Evolutionary conservation across 1,140 invertebrate genomes (phyloP), one percentile per base, ranked within the genome.

Genomic region (Drosophila bifasciata): DNA sequence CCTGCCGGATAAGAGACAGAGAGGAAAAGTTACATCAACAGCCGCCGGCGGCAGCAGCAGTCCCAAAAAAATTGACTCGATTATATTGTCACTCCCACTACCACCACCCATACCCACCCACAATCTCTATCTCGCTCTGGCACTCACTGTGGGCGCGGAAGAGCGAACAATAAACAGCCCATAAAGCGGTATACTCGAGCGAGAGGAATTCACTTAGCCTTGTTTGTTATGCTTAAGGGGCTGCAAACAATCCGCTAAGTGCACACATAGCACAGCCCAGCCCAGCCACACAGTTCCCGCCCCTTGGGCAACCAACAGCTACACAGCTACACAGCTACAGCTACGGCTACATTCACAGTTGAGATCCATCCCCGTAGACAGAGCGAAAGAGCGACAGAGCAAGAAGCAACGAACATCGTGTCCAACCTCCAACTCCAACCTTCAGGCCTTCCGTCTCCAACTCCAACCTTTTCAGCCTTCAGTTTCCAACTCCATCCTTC

Each of bases 221-320:
- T 90, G 79, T 90, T 90, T 90, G 89, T 90, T 90, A 90, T 90
- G 89, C 89, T 89, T 90, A 90, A 90, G 88, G 88, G 79, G 88
- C 83, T 88, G 84, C 84, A 89, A 89, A 89, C 84, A 89, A 89
- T 89, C 84, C 84, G 79, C 84, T 89, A 89, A 89, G 84, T 89
- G 84, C 79, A 73, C 68, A 57, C 53, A 44, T 11, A 36, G 11
- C 11, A 8, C 25, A 28, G 25, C 25, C 8, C 25, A 28, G 1
- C 28, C 28, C 28, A 9, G 8, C 8, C 28, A 2, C 23, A 9
- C 52, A 66, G 45, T 4, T 40, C 66, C 17, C 39, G 15, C 17
- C 13, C 0, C 4, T 15, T 39, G 16, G n/a, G n/a, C n/a, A n/a
- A n/a, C n/a, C 63, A 13, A 19, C 28, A 28, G 28, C 5, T 6